phyloP scores from a whole-genome alignment of 64 coral and sea anemone genomes.

The Dendrophyllia cribrosa region DNA sequence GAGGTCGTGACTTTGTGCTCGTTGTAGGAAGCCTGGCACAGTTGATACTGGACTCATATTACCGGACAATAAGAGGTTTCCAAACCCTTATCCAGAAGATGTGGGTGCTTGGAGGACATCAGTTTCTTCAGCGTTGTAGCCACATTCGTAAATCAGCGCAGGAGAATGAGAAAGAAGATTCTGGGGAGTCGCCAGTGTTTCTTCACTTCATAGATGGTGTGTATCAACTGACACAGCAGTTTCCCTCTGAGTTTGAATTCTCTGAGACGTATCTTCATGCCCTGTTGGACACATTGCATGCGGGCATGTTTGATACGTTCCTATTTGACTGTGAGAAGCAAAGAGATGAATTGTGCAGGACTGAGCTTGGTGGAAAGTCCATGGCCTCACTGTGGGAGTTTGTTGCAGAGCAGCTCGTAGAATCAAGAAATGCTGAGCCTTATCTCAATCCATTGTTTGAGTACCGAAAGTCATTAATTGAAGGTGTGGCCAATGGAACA shows the following conservation, averaged over 20 bases:
- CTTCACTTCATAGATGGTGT: slow-evolving; percentile 98
- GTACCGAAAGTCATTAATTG: slow-evolving; percentile 44
- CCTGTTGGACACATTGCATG: slow-evolving; percentile 85
- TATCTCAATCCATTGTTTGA: slow-evolving; percentile 94
- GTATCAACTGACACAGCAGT: slow-evolving; percentile 92
- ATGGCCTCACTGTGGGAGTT: slow-evolving; percentile 97
- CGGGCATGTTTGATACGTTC: slow-evolving; percentile 97
- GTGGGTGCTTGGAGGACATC: slow-evolving; percentile 98
- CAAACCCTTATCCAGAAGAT: slow-evolving; percentile 95
- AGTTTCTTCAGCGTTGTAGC: slow-evolving; percentile 80
- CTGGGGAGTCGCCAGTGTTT: slow-evolving; percentile 89
- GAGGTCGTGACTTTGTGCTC: slow-evolving; percentile 88
- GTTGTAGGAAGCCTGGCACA: slow-evolving; percentile 90
- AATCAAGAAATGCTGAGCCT: slow-evolving; percentile 70
- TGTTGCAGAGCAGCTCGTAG: slow-evolving; percentile 84
- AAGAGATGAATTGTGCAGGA: slow-evolving; percentile 57
- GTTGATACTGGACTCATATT: slow-evolving; percentile 87
- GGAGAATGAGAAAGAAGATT: slow-evolving; percentile 83
- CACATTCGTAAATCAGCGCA: slow-evolving; percentile 56
- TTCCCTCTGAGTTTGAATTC: slow-evolving; percentile 97
- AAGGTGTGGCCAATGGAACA: slow-evolving; percentile 49
- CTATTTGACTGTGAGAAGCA: slow-evolving; percentile 94
- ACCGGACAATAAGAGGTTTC: slow-evolving; percentile 95
- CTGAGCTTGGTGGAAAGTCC: slow-evolving; percentile 56
- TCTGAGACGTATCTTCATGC: slow-evolving; percentile 95